phyloP scores from a whole-genome alignment of 2,797 vertebrate species.

The Numenius phaeopus region DNA sequence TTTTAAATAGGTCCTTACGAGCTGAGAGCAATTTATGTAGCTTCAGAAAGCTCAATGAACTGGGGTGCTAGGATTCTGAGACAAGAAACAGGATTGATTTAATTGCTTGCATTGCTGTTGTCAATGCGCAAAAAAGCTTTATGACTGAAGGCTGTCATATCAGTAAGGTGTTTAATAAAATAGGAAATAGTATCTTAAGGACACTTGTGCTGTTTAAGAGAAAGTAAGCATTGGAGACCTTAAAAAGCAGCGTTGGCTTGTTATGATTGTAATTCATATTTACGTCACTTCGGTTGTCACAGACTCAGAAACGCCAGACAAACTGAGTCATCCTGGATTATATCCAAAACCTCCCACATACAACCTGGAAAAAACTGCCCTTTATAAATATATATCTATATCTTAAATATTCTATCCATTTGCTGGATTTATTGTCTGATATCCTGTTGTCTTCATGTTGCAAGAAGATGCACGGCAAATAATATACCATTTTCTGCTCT shows the following conservation, averaged over 20 bases:
- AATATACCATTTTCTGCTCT: neutral
- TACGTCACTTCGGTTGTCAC: conserved; percentile 44
- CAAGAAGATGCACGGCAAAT: neutral
- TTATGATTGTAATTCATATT: conserved; percentile 40
- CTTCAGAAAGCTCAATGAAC: neutral
- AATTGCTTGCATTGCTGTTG: neutral
- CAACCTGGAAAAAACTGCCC: conserved; percentile 21
- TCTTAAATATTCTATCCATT: neutral
- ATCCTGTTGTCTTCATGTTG: neutral
- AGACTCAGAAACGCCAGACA: conserved; percentile 23
- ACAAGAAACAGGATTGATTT: neutral
- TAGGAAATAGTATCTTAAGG: neutral
- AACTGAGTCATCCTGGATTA: conserved; percentile 63
- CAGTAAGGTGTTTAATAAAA: neutral
- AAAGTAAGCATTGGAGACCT: neutral
- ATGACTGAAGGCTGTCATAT: neutral
- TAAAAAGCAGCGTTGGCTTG: conserved; percentile 26
- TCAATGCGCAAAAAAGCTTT: neutral
- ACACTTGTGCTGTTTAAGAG: neutral
- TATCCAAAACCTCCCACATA: conserved; percentile 8
- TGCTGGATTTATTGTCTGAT: conserved; percentile 7
- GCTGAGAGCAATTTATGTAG: neutral
- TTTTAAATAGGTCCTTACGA: neutral
- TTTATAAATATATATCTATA: neutral
- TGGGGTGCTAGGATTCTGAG: neutral